These are phyloP conservation scores for Clusia tigrina DNA, from an alignment of 2,888 invertebrate genomes.

Conservation along the genomic window DNA sequence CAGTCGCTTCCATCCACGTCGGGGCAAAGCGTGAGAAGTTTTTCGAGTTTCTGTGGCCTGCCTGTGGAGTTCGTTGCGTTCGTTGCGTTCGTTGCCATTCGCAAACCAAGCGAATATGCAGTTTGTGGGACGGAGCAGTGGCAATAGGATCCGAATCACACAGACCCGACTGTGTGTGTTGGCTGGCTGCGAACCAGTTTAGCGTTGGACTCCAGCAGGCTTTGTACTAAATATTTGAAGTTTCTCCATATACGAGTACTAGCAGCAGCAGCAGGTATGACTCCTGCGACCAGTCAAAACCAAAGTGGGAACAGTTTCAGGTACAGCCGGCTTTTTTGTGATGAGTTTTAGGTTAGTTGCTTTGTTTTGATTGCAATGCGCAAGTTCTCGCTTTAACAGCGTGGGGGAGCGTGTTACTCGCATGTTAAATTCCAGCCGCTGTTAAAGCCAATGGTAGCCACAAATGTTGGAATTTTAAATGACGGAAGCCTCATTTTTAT, in stretches of 20 bases:
- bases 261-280: no score
- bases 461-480: no score
- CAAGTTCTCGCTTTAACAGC: slow-evolving; percentile 21
- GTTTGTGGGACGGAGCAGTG: neutral
- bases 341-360: neutral
- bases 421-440: neutral
- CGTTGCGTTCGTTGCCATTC: neutral
- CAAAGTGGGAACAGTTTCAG: slow-evolving; percentile 32
- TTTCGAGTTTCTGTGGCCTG: neutral
- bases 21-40: neutral
- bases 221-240: slow-evolving; percentile 25
- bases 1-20: neutral
- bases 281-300: no score
- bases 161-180: neutral
- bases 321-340: slow-evolving; percentile 27
- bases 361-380: slow-evolving; percentile 38
- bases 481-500: no score
- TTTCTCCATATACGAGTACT: no score
- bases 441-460: neutral
- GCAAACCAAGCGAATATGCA: neutral
- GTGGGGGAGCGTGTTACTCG: neutral
- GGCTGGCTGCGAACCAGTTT: slow-evolving; percentile 36
- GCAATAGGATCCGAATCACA: neutral
- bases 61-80: neutral
- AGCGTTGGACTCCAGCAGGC: slow-evolving; percentile 18